Evolutionary conservation across 2,797 vertebrate genomes (phyloP).

Genomic region (Peromyscus nudipes): DNA sequence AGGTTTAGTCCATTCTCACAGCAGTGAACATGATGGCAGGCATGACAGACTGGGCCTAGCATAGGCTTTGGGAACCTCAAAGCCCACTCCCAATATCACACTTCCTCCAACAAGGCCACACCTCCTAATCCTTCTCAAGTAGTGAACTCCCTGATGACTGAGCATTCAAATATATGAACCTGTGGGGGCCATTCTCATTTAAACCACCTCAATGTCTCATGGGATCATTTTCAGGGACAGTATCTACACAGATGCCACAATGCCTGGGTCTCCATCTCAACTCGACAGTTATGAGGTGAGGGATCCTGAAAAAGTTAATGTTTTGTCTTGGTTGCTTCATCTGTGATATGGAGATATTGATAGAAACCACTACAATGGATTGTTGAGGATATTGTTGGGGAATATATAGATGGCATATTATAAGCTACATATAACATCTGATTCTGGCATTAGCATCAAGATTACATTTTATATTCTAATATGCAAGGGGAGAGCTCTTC

Average conservation of each 20-base stretch:
- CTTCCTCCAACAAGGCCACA: neutral
- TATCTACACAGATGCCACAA: neutral
- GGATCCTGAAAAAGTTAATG: neutral
- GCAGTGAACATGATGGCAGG: neutral
- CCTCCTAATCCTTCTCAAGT: neutral
- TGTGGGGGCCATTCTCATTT: neutral
- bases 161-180: neutral
- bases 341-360: no score
- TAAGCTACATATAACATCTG: no score
- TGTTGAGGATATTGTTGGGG: no score
- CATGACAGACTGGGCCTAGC: neutral
- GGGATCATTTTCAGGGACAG: neutral
- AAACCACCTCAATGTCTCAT: neutral
- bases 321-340: neutral
- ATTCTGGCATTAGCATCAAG: no score
- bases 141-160: neutral
- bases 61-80: neutral
- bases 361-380: no score
- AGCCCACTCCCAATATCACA: neutral
- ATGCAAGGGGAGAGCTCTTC: no score
- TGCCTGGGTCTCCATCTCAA: neutral
- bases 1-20: neutral
- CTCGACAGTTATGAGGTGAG: no score
- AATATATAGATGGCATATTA: no score
- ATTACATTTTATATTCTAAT: no score